phyloP scores from a whole-genome alignment of 2,113 vertebrate genomes.

The Spheniscus mendiculus region DNA sequence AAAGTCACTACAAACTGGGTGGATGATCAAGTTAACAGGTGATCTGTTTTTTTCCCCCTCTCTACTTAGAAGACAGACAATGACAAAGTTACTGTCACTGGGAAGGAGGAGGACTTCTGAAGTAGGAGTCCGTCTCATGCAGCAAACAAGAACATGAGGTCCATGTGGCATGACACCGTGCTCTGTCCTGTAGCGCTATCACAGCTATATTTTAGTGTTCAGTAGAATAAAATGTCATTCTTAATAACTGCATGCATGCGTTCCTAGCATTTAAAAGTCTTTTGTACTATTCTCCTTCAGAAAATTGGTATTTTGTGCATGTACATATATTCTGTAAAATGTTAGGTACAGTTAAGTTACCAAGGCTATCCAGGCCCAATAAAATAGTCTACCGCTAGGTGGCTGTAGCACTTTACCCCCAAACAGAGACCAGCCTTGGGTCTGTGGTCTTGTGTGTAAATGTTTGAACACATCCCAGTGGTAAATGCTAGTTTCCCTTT shows the following conservation, averaged over 20 bases:
- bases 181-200: too few relatives aligned
- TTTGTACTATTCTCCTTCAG: background rate
- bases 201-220: background rate
- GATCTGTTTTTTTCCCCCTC: background rate
- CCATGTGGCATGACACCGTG: rapidly evolving
- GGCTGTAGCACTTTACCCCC: background rate
- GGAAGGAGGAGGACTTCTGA: background rate
- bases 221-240: background rate
- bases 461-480: too few relatives aligned
- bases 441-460: rapidly evolving
- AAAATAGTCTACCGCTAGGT: background rate
- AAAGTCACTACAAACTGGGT: background rate
- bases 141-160: background rate
- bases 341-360: background rate
- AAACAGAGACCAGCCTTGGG: background rate
- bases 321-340: background rate
- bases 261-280: background rate
- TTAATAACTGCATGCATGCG: background rate
- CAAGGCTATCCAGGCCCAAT: background rate
- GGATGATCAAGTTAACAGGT: background rate
- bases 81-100: background rate
- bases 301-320: background rate
- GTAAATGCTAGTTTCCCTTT: background rate
- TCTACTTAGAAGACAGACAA: background rate
- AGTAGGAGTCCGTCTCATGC: rapidly evolving